Evolutionary conservation across 2,888 invertebrate genomes (phyloP), one percentile per base, ranked within the genome.

Genomic region (Aphelenchoides bicaudatus): DNA sequence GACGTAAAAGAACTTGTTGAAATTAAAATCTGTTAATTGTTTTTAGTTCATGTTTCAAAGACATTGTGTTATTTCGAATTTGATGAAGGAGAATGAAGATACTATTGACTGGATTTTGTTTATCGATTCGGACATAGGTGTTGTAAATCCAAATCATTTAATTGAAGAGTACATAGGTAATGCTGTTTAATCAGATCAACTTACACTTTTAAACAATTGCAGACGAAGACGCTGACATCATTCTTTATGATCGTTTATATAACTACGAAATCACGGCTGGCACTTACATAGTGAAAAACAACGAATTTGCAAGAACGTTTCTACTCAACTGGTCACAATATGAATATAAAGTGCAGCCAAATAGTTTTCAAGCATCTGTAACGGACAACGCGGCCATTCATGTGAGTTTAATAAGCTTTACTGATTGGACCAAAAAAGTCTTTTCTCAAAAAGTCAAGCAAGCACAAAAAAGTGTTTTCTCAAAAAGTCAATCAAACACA

Each of bases 241-340:
- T 75, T 27, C 72, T 76, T 63, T 76, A 75, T 51, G 65, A 74
- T 27, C 65, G 76, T 3, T 67, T 75, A 28, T 73, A 72, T 66
- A 73, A 75, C 52, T 69, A 68, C 6, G 76, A 76, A 58, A 62
- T 76, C 39, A 74, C 74, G 71, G 75, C 76, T 0, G 76, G 76
- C 10, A 61, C 63, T 19, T 72, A 72, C 51, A 30, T 74, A 16
- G 66, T 54, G 6, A 50, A 30, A 10, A 67, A 67, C 31, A 61
- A 58, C 5, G 39, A 23, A 13, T 66, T 49, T 21, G 52, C 49
- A 16, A 48, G 38, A 21, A 10, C 39, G 5, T 71, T 73, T 53
- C 50, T 71, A 13, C 39, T 21, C 23, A 34, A 59, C 19, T 71
- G 70, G 57, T 62, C 68, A 10, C 29, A 62, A 37, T 71, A 66